These are phyloP conservation scores for Drosophila bocqueti DNA, from an alignment of 1,140 invertebrate species.

Conservation along the genomic window DNA sequence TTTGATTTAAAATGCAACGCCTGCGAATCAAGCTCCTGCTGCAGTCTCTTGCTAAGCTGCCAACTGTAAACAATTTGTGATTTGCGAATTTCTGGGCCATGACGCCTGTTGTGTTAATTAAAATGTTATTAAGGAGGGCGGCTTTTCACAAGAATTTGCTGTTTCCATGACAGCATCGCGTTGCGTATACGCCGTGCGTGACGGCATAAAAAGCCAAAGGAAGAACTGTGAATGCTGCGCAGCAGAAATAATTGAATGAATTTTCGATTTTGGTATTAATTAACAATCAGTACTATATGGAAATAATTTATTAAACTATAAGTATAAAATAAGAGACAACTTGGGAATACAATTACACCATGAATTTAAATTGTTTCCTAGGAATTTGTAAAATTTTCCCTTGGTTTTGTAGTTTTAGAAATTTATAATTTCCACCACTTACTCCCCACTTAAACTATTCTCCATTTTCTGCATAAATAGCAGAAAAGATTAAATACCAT, in stretches of 20 bases:
- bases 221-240: not conserved
- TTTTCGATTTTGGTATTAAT: too few species aligned
- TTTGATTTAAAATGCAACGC: conserved; percentile 69
- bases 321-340: not conserved
- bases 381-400: not conserved
- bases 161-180: conserved; percentile 8
- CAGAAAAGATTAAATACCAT: not conserved
- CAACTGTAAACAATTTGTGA: conserved; percentile 60
- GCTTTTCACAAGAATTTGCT: conserved; percentile 1
- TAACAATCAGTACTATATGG: too few species aligned
- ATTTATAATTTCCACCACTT: conserved; percentile 1
- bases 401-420: not conserved
- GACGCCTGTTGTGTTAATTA: conserved; percentile 58
- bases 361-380: not conserved
- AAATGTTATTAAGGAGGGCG: conserved; percentile 61
- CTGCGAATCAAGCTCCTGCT: conserved; percentile 28
- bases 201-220: not conserved
- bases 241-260: not conserved
- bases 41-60: conserved; percentile 22
- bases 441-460: too few species aligned
- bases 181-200: conserved; percentile 23
- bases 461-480: not conserved
- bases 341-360: not conserved
- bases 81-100: conserved; percentile 44
- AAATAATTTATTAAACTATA: not conserved